Evolutionary conservation across 1,140 invertebrate species (phyloP).

Genomic region (Propsilocerus akamusi): DNA sequence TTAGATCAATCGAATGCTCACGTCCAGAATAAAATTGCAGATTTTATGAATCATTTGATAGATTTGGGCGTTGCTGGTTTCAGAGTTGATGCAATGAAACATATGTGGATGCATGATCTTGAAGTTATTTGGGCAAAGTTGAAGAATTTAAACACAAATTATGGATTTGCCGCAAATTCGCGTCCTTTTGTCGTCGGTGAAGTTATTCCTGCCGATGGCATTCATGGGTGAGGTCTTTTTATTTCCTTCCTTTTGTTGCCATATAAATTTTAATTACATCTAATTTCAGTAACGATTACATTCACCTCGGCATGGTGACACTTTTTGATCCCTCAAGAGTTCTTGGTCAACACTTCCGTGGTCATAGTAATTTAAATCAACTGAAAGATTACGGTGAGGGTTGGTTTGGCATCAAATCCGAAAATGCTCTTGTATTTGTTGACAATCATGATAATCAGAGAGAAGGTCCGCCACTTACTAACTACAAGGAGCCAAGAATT

Average conservation of each 20-base stretch:
- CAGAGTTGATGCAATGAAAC: conserved; percentile 52
- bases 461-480: conserved; percentile 31
- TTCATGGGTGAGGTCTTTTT: too few relatives aligned
- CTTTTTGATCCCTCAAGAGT: conserved; percentile 38
- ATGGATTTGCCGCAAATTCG: conserved; percentile 34
- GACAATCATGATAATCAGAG: conserved; percentile 44
- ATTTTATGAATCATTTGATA: conserved; percentile 46
- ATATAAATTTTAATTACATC: too few relatives aligned
- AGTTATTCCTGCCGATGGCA: conserved; percentile 58
- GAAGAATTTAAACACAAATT: conserved; percentile 34
- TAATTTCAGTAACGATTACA: conserved; percentile 45
- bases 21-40: conserved; percentile 43
- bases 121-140: conserved; percentile 35
- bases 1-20: conserved; percentile 39
- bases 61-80: conserved; percentile 60
- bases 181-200: conserved; percentile 58
- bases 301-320: conserved; percentile 42
- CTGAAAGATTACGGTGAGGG: conserved; percentile 30
- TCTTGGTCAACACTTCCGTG: conserved; percentile 25
- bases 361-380: conserved; percentile 25
- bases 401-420: conserved; percentile 33
- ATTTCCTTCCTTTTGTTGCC: too few relatives aligned
- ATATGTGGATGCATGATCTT: conserved; percentile 61
- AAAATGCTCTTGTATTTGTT: conserved; percentile 37
- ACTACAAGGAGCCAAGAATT: conserved; percentile 32